Conservation (phyloP, 2,797 vertebrate genomes). For the Chelmon rostratus region DNA sequence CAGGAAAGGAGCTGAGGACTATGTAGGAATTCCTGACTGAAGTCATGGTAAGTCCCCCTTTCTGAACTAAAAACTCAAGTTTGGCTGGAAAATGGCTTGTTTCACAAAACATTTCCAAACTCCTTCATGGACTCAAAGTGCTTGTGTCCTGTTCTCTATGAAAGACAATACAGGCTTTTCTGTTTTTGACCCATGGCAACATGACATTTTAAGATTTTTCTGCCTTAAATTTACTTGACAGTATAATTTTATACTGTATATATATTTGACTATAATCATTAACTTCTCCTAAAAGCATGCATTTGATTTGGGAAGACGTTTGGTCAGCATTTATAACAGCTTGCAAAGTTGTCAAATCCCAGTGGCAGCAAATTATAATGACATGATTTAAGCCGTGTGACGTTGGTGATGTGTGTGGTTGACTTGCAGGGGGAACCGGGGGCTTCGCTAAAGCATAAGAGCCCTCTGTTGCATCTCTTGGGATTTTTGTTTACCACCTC, state of each 20-base stretch:
- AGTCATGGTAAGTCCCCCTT: constrained; percentile 83
- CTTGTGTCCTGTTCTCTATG: neutral
- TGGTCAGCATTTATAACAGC: constrained; percentile 15
- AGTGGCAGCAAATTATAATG: constrained; percentile 16
- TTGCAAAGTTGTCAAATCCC: constrained; percentile 34
- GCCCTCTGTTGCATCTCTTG: constrained; percentile 57
- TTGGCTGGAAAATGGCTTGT: neutral
- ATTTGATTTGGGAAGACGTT: constrained; percentile 13
- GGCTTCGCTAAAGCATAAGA: constrained; percentile 19
- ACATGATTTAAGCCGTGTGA: constrained; percentile 49
- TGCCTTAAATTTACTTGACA: neutral
- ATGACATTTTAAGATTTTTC: neutral
- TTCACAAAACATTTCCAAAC: neutral
- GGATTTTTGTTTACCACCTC: constrained; percentile 64
- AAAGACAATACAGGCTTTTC: neutral
- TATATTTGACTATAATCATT: neutral
- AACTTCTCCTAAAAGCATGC: constrained; percentile 8
- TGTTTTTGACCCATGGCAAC: neutral
- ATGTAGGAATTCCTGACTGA: constrained; percentile 81
- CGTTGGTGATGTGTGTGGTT: constrained; percentile 44
- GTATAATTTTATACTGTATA: neutral
- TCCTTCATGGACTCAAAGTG: neutral
- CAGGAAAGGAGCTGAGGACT: constrained; percentile 70
- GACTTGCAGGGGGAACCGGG: constrained; percentile 24
- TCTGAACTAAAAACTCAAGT: neutral